A percentile compares a stretch with the other conserved stretches of the same genome.
These are phyloP conservation scores for Sisor rabdophorus DNA, from an alignment of 2,113 vertebrate species.

Conservation along the genomic window DNA sequence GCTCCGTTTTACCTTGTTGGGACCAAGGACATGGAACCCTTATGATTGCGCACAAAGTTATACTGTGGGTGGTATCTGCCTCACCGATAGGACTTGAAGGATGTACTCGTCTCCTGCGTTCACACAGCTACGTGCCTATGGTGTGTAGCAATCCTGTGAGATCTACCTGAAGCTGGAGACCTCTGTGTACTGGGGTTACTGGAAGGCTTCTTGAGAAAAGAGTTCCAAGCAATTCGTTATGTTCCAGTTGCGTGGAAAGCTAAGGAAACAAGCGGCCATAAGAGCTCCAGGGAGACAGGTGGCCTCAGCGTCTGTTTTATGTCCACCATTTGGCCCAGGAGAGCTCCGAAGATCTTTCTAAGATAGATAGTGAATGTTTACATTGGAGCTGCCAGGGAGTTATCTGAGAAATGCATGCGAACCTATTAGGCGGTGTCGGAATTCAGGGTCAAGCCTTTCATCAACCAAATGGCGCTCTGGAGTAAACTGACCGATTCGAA, in stretches of 20 bases:
- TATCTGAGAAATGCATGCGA: constrained; percentile 34
- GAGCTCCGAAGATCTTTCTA: constrained; percentile 51
- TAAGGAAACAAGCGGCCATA: background rate
- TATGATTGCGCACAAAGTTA: background rate
- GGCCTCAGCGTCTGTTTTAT: constrained; percentile 40
- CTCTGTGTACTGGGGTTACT: constrained; percentile 19
- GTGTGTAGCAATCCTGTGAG: too few relatives aligned
- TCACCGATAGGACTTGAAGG: background rate
- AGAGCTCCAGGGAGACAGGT: background rate
- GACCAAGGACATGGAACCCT: background rate
- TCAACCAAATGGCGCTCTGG: background rate
- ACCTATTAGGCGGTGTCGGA: background rate
- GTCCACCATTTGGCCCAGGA: constrained; percentile 36
- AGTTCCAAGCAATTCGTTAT: background rate
- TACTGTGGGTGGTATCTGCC: background rate
- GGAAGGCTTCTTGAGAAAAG: background rate
- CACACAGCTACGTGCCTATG: too few relatives aligned
- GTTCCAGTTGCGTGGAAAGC: background rate
- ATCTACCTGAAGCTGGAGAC: too few relatives aligned
- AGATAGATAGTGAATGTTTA: constrained; percentile 57
- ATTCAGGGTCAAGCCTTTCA: background rate
- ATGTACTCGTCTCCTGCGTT: background rate
- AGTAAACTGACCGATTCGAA: background rate
- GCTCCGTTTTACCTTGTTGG: background rate
- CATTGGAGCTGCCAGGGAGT: constrained; percentile 32